Evolutionary conservation across 2,888 invertebrate genomes (phyloP).

Genomic region (Ischnus inquisitorius): DNA sequence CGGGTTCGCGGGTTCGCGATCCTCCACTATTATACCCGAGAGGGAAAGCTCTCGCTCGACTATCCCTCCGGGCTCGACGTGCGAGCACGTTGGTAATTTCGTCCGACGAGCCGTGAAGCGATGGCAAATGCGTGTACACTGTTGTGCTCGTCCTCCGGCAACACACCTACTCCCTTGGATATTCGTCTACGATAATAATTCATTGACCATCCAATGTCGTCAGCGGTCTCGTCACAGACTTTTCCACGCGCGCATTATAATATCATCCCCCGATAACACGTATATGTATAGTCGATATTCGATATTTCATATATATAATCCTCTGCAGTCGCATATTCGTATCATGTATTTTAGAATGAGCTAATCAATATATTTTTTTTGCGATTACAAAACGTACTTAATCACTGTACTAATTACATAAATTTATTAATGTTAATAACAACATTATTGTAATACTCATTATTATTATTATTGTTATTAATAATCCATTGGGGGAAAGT

Average conservation of each 20-base stretch:
- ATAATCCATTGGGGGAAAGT: no score
- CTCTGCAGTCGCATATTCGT: no score
- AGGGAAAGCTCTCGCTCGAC: constrained; percentile 54
- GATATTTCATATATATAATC: no score
- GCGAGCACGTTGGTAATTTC: constrained; percentile 46
- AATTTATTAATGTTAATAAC: no score
- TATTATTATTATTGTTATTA: no score
- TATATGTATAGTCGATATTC: not conserved
- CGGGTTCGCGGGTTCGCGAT: constrained; percentile 1
- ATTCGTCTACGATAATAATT: constrained; percentile 41
- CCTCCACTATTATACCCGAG: constrained; percentile 55
- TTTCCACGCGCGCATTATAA: constrained; percentile 26
- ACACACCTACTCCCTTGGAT: constrained; percentile 37
- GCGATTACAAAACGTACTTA: no score
- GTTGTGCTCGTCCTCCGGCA: constrained; percentile 21
- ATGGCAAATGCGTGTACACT: constrained; percentile 38
- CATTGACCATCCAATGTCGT: constrained; percentile 46
- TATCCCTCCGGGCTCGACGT: constrained; percentile 33
- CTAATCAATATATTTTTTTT: no score
- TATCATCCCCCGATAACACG: not conserved
- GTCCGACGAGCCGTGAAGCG: constrained; percentile 53
- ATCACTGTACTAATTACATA: no score
- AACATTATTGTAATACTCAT: no score
- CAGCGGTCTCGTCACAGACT: constrained; percentile 35
- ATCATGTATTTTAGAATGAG: not conserved